Evolutionary conservation across 2,113 vertebrate species (phyloP).

Genomic region (Hypanus sabinus): DNA sequence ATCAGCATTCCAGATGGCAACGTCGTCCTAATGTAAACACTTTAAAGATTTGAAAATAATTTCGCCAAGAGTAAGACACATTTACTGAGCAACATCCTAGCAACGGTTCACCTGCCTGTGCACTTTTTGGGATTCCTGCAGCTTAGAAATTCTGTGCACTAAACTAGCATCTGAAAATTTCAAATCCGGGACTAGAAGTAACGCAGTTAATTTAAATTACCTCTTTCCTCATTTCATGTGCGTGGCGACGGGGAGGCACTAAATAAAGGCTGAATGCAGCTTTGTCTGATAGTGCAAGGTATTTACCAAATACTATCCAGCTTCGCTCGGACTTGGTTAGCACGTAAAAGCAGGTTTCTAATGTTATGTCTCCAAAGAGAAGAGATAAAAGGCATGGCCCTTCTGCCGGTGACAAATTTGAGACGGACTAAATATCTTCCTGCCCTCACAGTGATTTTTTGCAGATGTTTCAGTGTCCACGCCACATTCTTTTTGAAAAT

Average conservation of each 20-base stretch:
- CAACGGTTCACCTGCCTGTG: not conserved
- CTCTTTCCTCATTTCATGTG: not conserved
- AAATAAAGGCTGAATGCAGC: not conserved
- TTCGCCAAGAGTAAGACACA: not conserved
- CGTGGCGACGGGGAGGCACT: not conserved
- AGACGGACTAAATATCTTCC: not conserved
- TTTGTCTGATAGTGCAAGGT: not conserved
- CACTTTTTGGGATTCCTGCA: too few species aligned
- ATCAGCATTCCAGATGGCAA: not conserved
- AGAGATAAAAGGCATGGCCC: not conserved
- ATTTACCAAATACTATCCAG: not conserved
- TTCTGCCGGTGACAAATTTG: not conserved
- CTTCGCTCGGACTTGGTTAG: not conserved
- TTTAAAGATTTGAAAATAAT: conserved; percentile 1
- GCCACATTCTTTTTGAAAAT: not conserved
- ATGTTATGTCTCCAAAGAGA: not conserved
- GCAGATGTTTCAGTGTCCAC: not conserved
- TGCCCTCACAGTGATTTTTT: not conserved
- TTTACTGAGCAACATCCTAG: not conserved
- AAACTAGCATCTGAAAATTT: not conserved
- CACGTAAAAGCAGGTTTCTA: not conserved
- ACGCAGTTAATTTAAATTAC: not conserved
- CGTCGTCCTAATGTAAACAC: not conserved
- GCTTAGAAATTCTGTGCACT: not conserved
- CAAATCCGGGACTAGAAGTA: not conserved